Evolutionary conservation across 2,888 invertebrate genomes (phyloP).

Genomic region (Diplazon laetatorius): DNA sequence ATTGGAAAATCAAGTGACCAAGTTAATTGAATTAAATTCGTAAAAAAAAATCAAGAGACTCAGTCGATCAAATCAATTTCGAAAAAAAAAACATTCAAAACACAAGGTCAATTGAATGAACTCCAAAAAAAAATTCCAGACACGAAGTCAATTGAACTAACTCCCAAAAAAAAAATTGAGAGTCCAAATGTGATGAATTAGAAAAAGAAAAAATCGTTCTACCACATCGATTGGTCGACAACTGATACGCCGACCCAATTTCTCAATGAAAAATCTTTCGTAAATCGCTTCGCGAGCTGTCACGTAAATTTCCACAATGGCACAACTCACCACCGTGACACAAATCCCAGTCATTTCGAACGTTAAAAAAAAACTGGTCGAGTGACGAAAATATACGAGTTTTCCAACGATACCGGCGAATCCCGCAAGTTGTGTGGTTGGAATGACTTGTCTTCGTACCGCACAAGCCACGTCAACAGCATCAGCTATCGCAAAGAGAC

Average conservation of each 20-base stretch:
- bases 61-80: too few relatives aligned
- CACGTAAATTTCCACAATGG: constrained; percentile 7
- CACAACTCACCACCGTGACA: neutral
- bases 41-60: too few relatives aligned
- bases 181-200: too few relatives aligned
- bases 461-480: neutral
- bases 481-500: neutral
- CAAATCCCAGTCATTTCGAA: constrained; percentile 15
- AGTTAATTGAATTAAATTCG: too few relatives aligned
- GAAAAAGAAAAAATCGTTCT: too few relatives aligned
- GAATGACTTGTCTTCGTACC: constrained; percentile 25
- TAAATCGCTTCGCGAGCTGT: neutral
- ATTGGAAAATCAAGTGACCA: too few relatives aligned
- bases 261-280: neutral
- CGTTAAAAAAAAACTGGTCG: neutral
- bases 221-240: neutral
- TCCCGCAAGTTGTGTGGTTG: constrained; percentile 46
- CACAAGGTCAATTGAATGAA: too few relatives aligned
- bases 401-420: constrained; percentile 46
- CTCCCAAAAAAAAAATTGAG: too few relatives aligned
- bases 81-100: too few relatives aligned
- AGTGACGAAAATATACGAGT: constrained; percentile 31
- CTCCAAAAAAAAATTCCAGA: too few relatives aligned
- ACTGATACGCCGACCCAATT: constrained; percentile 4
- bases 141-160: too few relatives aligned